Conservation (phyloP, 2,113 vertebrate genomes). For the human (Homo sapiens) region GRCh38 chr22:40390001-40390500, state of each 20-base stretch:
- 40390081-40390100: neutral
- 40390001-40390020: neutral
- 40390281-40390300: neutral
- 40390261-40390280: neutral
- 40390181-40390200: neutral
- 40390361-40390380: neutral
- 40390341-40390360: neutral
- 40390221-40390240: neutral
- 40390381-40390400: neutral
- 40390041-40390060: neutral
- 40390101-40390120: neutral
- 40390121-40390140: neutral
- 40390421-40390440: neutral
- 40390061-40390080: neutral
- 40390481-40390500: neutral
- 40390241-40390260: slow-evolving; percentile 1
- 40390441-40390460: neutral
- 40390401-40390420: neutral
- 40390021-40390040: neutral
- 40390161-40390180: neutral
- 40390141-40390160: neutral
- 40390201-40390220: neutral
- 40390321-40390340: neutral
- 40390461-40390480: neutral
- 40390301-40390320: neutral